Evolutionary conservation across 2,113 vertebrate species (phyloP), one percentile per base, ranked within the genome.

Genomic region (Atlantisia rogersi): DNA sequence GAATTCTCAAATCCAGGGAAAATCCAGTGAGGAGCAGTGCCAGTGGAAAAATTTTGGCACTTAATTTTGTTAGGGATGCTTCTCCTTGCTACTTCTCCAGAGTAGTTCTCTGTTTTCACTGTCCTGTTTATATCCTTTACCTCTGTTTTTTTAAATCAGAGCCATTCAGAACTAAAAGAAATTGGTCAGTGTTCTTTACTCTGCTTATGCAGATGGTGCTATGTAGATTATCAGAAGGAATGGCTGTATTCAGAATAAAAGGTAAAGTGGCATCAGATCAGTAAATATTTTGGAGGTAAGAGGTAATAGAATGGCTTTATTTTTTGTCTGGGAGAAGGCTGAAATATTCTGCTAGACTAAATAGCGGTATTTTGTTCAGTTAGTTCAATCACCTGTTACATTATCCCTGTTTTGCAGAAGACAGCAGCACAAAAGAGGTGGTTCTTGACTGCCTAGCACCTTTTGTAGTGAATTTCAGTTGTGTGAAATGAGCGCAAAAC

Each of bases 371-470:
- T 92, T 93, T 95, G 44, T 92, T 96, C 77, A 32, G 76, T 79
- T 90, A 86, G 52, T 95, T 94, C 88, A 91, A 69, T 87, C 92
- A 94, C 65, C 69, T 68, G 58, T 69, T 71, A 40, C 79, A 82
- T 86, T 96, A 93, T 82, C 67, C 76, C 37, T 65, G 48, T 88
- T 96, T 93, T 91, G 88, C 53, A 82, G 94, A 91, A 84, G 92
- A 71, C 60, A 90, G 70, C 15, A 94, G 64, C 80, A 93, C 92
- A 94, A 94, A 96, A 95, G 83, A 65, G 28, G 8, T 55, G 53
- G 70, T 76, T 95, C 88, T 91, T 78, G 53, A 75, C 94, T 92
- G 73, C 73, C 48, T 88, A 12, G 68, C 68, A 75, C 82, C 82
- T 86, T 95, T 86, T 93, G 80, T 86, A 42, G 86, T 58, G 59